A percentile compares a stretch with the other conserved stretches of the same genome.
These are phyloP conservation scores for Trachelus iudaicus DNA, from an alignment of 2,888 invertebrate genomes.

Conservation along the genomic window DNA sequence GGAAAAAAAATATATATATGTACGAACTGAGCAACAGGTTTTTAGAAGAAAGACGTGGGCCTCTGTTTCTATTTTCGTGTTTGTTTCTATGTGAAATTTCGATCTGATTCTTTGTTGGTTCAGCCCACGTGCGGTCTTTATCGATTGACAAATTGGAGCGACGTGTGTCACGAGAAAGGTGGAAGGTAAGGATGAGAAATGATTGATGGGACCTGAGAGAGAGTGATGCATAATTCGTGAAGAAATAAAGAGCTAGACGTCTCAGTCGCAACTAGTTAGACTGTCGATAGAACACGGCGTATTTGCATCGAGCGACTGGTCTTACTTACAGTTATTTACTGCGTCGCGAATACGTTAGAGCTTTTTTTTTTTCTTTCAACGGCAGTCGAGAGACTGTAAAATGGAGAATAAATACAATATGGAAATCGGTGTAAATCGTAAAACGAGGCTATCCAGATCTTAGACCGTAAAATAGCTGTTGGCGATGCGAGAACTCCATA, in stretches of 20 bases:
- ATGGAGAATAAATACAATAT: conserved; percentile 42
- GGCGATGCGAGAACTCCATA: conserved; percentile 46
- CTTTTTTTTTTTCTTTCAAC: background rate
- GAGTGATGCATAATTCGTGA: background rate
- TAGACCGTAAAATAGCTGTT: conserved; percentile 40
- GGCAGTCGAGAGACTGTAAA: conserved; percentile 29
- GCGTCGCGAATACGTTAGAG: background rate
- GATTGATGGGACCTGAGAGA: background rate
- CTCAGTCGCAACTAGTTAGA: background rate
- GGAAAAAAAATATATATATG: background rate
- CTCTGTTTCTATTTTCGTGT: background rate
- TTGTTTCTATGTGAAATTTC: background rate
- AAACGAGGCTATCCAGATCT: conserved; percentile 39
- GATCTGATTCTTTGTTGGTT: background rate
- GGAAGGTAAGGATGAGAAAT: background rate
- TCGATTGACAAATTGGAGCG: background rate
- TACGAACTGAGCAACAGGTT: background rate
- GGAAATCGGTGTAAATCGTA: conserved; percentile 59
- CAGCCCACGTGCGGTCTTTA: background rate
- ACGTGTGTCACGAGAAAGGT: background rate
- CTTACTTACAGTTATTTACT: background rate
- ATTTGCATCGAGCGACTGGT: background rate
- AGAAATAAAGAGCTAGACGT: background rate
- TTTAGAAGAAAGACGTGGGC: background rate
- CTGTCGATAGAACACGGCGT: background rate